Evolutionary conservation across 2,888 invertebrate species (phyloP).

Genomic region (Arrhopalites spinosus): DNA sequence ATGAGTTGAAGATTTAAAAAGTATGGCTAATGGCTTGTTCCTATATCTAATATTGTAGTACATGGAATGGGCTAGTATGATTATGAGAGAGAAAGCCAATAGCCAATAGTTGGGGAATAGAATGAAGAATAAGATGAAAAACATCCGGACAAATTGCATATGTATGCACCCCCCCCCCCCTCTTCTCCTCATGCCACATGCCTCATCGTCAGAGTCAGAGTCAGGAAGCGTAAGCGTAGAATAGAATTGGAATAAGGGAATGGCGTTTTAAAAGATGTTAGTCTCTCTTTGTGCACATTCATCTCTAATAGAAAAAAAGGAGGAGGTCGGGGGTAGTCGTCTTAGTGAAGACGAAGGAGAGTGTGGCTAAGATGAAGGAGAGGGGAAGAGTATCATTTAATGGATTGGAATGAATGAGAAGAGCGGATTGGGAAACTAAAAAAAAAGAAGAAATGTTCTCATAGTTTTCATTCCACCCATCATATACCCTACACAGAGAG

Average conservation of each 20-base stretch:
- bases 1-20: too few species aligned
- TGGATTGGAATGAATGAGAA: constrained; percentile 37
- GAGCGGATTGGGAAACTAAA: constrained; percentile 21
- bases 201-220: too few species aligned
- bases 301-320: not conserved
- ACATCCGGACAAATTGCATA: not conserved
- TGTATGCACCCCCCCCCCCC: too few species aligned
- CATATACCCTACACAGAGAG: too few species aligned
- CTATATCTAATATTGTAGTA: not conserved
- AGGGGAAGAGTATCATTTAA: constrained; percentile 32
- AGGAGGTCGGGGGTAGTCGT: not conserved
- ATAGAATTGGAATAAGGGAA: not conserved
- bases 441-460: not conserved
- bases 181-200: too few species aligned
- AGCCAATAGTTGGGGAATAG: not conserved
- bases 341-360: constrained; percentile 1
- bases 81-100: not conserved
- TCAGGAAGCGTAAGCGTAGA: too few species aligned
- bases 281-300: too few species aligned
- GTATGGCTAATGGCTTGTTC: too few species aligned
- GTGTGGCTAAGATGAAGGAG: constrained; percentile 19
- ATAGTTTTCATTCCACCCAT: not conserved
- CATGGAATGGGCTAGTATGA: not conserved
- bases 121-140: not conserved
- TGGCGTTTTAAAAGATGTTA: not conserved